Evolutionary conservation across 2,113 vertebrate genomes (phyloP), one percentile per base, ranked within the genome.

Genomic region (Serinus canaria): DNA sequence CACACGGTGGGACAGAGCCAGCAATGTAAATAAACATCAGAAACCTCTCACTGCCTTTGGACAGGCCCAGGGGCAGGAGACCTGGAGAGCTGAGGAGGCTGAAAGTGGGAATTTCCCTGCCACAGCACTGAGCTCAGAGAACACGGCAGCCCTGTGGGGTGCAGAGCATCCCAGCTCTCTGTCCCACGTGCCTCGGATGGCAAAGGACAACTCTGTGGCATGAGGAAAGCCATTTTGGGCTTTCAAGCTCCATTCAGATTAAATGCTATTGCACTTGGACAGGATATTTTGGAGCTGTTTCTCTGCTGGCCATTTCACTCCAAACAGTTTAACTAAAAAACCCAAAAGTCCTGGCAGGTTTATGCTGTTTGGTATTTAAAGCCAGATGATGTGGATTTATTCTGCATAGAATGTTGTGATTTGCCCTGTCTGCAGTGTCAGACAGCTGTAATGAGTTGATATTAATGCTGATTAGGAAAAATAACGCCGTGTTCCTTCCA

Each of bases 261-360:
- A 85, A 70, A 66, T 2, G 18, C 76, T 84, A 39, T 33, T 94
- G n/a, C 27, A 67, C 76, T 73, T 46, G 56, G 37, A 79, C 17
- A 2, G 8, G 43, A 43, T 55, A 35, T 93, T 87, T 87, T 82
- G 33, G 73, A 95, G 60, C 15, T n/a, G 5, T 25, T 70, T 62
- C 49, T 87, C 82, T 90, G 24, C 35, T 67, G 62, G 18, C 83
- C 78, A 35, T 60, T 95, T 95, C 41, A 24, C 30, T 35, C 25
- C 35, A 17, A 92, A 69, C 52, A 63, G 35, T 78, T 96, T 94
- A 59, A 96, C 96, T 94, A 89, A 86, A 84, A 53, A 63, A 80
- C 56, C 64, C 30, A 62, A 80, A 76, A 91, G 28, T 89, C 82
- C 93, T 82, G 83, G 64, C 82, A 91, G 33, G 67, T 94, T 95